Evolutionary conservation across 2,113 vertebrate species (phyloP).

Genomic region (Nycticebus coucang): DNA sequence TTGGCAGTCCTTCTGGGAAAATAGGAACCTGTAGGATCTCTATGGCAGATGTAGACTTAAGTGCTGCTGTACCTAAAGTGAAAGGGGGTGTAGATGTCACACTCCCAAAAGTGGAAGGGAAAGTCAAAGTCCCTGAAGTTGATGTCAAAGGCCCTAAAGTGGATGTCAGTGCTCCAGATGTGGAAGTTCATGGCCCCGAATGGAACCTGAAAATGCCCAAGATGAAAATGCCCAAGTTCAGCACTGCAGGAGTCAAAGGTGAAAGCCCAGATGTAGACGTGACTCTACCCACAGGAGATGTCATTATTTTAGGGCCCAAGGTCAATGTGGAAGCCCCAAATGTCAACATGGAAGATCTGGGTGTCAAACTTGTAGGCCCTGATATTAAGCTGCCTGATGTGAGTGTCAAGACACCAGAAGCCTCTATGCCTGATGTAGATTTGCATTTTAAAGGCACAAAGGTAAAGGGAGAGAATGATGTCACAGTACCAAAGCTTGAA

Average conservation of each 20-base stretch:
- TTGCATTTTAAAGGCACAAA: slow-evolving; percentile 71
- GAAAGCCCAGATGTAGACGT: slow-evolving; percentile 61
- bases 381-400: slow-evolving; percentile 74
- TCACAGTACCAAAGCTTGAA: slow-evolving; percentile 69
- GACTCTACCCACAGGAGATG: slow-evolving; percentile 56
- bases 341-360: slow-evolving; percentile 64
- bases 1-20: slow-evolving; percentile 71
- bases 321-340: slow-evolving; percentile 69
- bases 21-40: slow-evolving; percentile 66
- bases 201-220: slow-evolving; percentile 79
- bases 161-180: not conserved
- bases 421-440: slow-evolving; percentile 76
- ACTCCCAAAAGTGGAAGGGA: not conserved
- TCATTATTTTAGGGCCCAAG: slow-evolving; percentile 65
- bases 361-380: slow-evolving; percentile 72
- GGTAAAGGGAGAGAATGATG: slow-evolving; percentile 67
- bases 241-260: slow-evolving; percentile 64
- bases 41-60: slow-evolving; percentile 71
- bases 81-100: slow-evolving; percentile 71
- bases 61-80: slow-evolving; percentile 41
- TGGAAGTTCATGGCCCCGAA: slow-evolving; percentile 71
- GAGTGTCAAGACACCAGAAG: slow-evolving; percentile 70
- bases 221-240: slow-evolving; percentile 75
- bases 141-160: slow-evolving; percentile 70
- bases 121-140: slow-evolving; percentile 63